Conservation (phyloP, 2,888 invertebrate species). For the Polymixis flavicincta region DNA sequence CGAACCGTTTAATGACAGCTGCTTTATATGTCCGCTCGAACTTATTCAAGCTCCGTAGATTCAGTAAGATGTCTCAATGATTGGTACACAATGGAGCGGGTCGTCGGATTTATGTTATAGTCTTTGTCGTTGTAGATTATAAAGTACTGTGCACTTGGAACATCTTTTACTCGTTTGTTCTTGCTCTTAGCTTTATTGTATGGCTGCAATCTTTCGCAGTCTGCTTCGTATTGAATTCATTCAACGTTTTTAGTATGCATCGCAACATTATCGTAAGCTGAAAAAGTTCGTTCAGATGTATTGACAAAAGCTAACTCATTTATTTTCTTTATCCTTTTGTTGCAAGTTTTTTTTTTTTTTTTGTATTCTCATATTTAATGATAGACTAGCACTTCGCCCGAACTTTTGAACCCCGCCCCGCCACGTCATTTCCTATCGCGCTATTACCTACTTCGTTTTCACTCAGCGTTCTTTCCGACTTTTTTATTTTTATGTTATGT, state of each 20-base stretch:
- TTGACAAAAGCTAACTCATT: background rate
- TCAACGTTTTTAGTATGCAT: background rate
- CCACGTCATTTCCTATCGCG: too few relatives aligned
- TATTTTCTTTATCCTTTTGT: background rate
- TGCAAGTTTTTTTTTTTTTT: too few relatives aligned
- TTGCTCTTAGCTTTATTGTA: conserved; percentile 1
- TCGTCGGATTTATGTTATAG: conserved; percentile 21
- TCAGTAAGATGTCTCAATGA: conserved; percentile 22
- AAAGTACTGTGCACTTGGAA: background rate
- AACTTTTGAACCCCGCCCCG: too few relatives aligned
- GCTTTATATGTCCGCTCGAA: conserved; percentile 35
- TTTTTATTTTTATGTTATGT: too few relatives aligned
- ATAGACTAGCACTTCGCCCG: background rate
- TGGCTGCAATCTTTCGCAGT: background rate
- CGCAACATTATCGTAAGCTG: background rate
- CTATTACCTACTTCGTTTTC: too few relatives aligned
- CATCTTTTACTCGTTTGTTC: background rate
- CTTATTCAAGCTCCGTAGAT: conserved; percentile 31
- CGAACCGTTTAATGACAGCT: conserved; percentile 46
- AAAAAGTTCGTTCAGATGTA: background rate
- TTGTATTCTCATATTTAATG: background rate
- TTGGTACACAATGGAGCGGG: conserved; percentile 19
- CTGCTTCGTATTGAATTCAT: background rate
- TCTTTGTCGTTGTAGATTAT: conserved; percentile 4
- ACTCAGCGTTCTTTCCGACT: too few relatives aligned